These are phyloP conservation scores for Watsonalla cultraria DNA, from an alignment of 2,888 invertebrate genomes.

Conservation along the genomic window DNA sequence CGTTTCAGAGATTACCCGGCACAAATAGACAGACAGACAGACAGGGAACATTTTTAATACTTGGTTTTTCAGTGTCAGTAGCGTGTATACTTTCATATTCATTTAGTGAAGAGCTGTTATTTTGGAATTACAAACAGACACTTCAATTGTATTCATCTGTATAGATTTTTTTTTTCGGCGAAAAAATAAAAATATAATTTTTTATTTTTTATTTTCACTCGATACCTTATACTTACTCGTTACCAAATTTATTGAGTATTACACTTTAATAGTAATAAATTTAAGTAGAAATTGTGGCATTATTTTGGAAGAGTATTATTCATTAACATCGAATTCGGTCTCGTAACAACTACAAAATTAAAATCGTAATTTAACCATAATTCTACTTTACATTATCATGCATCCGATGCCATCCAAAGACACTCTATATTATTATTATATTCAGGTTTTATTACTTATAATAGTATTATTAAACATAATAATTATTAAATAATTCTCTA, in stretches of 20 bases:
- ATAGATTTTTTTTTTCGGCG: background rate
- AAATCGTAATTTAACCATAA: conserved; percentile 12
- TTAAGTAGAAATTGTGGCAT: conserved; percentile 65
- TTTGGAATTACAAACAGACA: no score
- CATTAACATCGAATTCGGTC: conserved; percentile 63
- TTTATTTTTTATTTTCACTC: conserved; percentile 14
- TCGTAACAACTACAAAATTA: conserved; percentile 51
- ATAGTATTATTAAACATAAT: conserved; percentile 22
- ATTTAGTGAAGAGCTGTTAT: no score
- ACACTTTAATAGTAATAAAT: conserved; percentile 40
- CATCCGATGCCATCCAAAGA: background rate
- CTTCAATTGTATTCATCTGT: no score
- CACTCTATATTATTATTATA: conserved; percentile 5
- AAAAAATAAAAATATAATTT: background rate
- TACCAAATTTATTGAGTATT: conserved; percentile 34
- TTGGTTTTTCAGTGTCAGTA: no score
- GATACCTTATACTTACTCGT: conserved; percentile 29
- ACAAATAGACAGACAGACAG: no score
- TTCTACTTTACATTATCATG: conserved; percentile 1
- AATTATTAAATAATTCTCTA: conserved; percentile 54
- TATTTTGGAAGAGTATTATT: conserved; percentile 66
- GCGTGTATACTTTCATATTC: no score
- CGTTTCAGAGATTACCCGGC: no score
- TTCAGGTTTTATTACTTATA: conserved; percentile 7
- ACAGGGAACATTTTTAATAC: no score